These are phyloP conservation scores for Heterotis niloticus DNA, from an alignment of 2,113 vertebrate species.

Conservation along the genomic window DNA sequence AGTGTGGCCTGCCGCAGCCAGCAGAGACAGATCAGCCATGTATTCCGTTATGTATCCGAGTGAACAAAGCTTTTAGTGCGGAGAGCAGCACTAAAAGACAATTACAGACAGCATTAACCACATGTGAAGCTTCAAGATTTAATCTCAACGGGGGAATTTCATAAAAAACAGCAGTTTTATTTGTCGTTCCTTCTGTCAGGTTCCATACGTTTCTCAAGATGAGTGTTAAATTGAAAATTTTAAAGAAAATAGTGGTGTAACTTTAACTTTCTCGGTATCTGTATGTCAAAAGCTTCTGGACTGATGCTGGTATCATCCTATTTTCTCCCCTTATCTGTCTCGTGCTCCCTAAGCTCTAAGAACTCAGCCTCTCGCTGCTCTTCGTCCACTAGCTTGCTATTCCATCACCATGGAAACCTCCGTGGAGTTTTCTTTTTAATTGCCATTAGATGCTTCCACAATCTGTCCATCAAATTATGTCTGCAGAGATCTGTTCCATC, in stretches of 20 bases:
- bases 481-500: conserved; percentile 23
- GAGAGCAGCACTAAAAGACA: not conserved
- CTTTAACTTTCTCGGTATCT: not conserved
- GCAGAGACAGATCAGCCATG: not conserved
- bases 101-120: conserved; percentile 9
- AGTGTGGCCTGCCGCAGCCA: not conserved
- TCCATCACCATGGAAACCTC: conserved; percentile 38
- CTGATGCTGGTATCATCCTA: not conserved
- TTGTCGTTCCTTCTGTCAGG: not conserved
- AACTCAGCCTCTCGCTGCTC: conserved; percentile 3
- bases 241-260: not conserved
- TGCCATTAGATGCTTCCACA: conserved; percentile 37
- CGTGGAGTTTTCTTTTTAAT: conserved; percentile 40
- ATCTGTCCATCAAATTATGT: conserved; percentile 40
- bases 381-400: conserved; percentile 25
- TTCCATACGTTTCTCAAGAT: conserved; percentile 9
- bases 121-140: not conserved
- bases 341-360: conserved; percentile 8
- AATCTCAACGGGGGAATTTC: not conserved
- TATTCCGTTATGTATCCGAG: not conserved
- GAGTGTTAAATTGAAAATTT: not conserved
- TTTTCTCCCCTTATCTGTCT: not conserved
- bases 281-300: not conserved
- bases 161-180: conserved; percentile 4
- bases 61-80: not conserved